A percentile compares a stretch with the other conserved stretches of the same genome.
Conservation (phyloP, 2,113 vertebrate genomes). For the Stegastes partitus region DNA sequence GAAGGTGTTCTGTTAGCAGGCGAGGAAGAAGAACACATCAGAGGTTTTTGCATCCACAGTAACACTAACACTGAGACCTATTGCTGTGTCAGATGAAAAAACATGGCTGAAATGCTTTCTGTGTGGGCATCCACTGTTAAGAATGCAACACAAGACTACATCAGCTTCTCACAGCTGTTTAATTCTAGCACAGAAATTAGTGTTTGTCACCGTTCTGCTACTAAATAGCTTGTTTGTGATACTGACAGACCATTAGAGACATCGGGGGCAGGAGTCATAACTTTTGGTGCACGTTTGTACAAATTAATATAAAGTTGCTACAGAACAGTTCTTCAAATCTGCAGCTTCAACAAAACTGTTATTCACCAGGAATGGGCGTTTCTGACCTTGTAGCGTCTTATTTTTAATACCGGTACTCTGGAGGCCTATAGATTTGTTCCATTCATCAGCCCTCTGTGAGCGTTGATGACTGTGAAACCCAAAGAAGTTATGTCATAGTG, state of each 20-base stretch:
- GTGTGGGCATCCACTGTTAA: no score
- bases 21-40: no score
- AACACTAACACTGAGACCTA: no score
- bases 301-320: neutral
- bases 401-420: neutral
- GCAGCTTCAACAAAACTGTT: neutral
- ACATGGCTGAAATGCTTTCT: no score
- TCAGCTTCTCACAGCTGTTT: neutral
- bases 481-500: neutral
- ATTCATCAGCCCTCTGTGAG: neutral
- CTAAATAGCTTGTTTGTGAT: neutral
- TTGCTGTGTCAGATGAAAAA: no score
- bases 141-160: neutral
- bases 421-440: neutral
- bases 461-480: neutral
- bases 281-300: neutral
- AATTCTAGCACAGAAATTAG: neutral
- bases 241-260: neutral
- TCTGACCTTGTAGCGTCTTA: neutral
- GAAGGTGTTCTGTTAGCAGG: no score
- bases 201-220: neutral
- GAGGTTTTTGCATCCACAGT: no score
- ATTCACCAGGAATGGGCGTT: neutral
- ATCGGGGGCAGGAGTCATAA: neutral
- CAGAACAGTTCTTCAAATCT: neutral